Evolutionary conservation across 1,140 invertebrate genomes (phyloP), one percentile per base, ranked within the genome.

Genomic region (Macrobrachium nipponense): DNA sequence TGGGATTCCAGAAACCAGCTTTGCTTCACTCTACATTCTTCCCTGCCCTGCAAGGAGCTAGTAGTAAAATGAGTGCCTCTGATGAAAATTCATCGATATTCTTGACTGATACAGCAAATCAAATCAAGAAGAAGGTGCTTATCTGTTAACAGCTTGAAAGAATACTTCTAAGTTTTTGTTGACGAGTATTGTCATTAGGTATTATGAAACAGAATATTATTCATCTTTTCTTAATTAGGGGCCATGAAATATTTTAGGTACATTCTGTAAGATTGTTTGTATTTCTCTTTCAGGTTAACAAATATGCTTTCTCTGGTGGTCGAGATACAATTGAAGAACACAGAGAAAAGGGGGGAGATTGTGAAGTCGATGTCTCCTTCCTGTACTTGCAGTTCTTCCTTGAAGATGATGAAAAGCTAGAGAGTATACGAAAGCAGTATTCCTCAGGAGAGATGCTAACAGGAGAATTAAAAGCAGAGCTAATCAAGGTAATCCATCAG

Each of bases 291-390:
- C 79, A 87, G 80, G 66, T 98, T 61, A 99, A 99, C 90, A 99
- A 99, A 92, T 97, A 99, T 92, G 99, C 98, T 43, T 99, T 99
- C 92, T 99, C 98, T 79, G 99, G 99, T 51, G 99, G 99, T 44
- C 96, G 95, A 90, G 93, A 95, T 17, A 98, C 97, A 0, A 92
- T 98, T 0, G 98, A 99, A 91, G 96, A 99, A 91, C 99, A 99
- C 90, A 92, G 95, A 88, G 92, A 95, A 90, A 92, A 95, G 70
- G 98, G 99, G 60, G 99, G 98, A 6, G 96, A 99, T 91, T 98
- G 98, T 91, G 96, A 97, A 89, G 94, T 99, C 6, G 99, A 99
- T 92, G 96, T 98, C 79, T 96, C 98, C 0, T 99, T 95, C 92
- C 98, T 99, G 91, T 98, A 99, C 93, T 92, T 99, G 3, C 95